These are phyloP conservation scores for Pangasius macronema DNA, from an alignment of 2,797 vertebrate species.

Conservation along the genomic window DNA sequence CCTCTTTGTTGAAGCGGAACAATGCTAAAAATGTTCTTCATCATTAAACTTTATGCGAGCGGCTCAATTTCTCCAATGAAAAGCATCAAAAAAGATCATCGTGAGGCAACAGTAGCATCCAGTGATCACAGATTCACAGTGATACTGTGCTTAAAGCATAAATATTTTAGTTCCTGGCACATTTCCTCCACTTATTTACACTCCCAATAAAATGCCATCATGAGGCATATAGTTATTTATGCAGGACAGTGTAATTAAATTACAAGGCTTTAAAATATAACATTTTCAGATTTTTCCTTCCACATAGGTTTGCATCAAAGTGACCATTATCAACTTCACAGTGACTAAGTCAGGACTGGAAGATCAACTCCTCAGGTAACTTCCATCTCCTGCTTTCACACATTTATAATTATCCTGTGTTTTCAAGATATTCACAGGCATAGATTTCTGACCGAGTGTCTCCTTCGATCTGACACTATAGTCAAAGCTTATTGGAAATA, in stretches of 20 bases:
- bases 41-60: background rate
- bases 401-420: background rate
- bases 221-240: background rate
- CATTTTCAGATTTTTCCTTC: background rate
- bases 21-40: background rate
- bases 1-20: constrained; percentile 8
- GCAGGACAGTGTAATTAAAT: background rate
- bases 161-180: too few species aligned
- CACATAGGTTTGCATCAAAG: constrained; percentile 88
- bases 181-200: too few species aligned
- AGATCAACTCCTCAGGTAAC: constrained; percentile 85
- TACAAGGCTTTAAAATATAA: background rate
- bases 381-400: background rate
- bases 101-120: background rate
- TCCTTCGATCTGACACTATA: background rate
- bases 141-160: too few species aligned
- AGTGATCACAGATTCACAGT: too few species aligned
- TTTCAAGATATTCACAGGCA: background rate
- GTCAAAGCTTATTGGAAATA: background rate
- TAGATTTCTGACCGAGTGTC: background rate
- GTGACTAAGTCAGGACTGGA: constrained; percentile 87
- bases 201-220: too few species aligned
- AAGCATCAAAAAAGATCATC: background rate
- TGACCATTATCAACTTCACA: constrained; percentile 90
- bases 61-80: background rate